These are phyloP conservation scores for Conus canariensis DNA, from an alignment of 2,888 invertebrate species.

Conservation along the genomic window DNA sequence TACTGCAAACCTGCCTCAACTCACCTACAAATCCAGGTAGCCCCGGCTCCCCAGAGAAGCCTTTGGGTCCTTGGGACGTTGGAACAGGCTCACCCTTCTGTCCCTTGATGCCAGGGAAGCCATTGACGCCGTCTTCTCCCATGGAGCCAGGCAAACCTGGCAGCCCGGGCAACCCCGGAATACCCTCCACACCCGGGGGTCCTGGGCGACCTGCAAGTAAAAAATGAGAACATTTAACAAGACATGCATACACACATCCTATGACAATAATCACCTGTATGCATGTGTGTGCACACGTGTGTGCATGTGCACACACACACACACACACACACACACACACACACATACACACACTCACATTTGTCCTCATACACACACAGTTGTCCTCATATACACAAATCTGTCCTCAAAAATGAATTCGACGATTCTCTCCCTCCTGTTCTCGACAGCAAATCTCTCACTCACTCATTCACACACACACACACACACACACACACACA, in stretches of 20 bases:
- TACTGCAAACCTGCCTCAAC: no score
- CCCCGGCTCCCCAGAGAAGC: conserved; percentile 60
- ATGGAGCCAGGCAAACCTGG: conserved; percentile 55
- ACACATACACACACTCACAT: no score
- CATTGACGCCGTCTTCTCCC: conserved; percentile 53
- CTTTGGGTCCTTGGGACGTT: conserved; percentile 53
- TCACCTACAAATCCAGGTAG: conserved; percentile 57
- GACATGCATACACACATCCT: neutral
- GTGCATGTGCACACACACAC: neutral
- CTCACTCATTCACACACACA: no score
- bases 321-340: no score
- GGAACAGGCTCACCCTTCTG: conserved; percentile 45
- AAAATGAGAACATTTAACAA: neutral
- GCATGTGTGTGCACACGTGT: neutral
- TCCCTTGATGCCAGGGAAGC: conserved; percentile 47
- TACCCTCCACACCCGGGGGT: conserved; percentile 68
- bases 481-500: no score
- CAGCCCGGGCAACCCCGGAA: conserved; percentile 72
- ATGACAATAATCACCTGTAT: neutral
- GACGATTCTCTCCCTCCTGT: no score
- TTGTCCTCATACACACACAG: no score
- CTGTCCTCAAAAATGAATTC: no score
- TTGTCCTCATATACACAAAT: no score
- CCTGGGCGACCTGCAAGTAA: conserved; percentile 59
- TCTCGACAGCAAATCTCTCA: no score